Evolutionary conservation across 2,113 vertebrate species (phyloP).

Genomic region (Pontoporia blainvillei): DNA sequence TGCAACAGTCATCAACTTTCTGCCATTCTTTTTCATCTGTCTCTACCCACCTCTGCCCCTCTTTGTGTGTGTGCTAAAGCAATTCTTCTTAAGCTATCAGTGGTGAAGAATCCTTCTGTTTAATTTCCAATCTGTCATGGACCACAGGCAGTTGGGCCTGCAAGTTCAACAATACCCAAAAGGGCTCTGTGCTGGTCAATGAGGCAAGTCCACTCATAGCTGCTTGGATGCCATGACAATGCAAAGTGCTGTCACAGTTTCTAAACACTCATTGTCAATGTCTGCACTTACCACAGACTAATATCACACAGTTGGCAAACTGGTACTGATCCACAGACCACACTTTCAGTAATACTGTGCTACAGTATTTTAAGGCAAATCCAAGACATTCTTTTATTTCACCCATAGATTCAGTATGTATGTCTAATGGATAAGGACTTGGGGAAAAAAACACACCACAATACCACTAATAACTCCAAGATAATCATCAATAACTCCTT

Average conservation of each 20-base stretch:
- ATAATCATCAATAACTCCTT: not conserved
- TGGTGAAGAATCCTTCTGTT: not conserved
- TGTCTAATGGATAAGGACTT: not conserved
- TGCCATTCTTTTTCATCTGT: not conserved
- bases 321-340: not conserved
- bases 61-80: not conserved
- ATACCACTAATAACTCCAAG: not conserved
- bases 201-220: not conserved
- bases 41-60: too few relatives aligned
- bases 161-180: not conserved
- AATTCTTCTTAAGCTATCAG: not conserved
- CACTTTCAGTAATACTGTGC: not conserved
- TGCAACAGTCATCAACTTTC: not conserved
- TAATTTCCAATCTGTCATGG: not conserved
- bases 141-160: not conserved
- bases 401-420: not conserved
- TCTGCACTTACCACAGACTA: not conserved
- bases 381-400: not conserved
- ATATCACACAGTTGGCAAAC: not conserved
- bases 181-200: not conserved
- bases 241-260: not conserved
- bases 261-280: not conserved
- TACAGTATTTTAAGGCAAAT: not conserved
- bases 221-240: not conserved
- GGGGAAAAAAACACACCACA: not conserved